These are phyloP conservation scores for Lycocerus yunnanus DNA, from an alignment of 2,888 invertebrate species.

Conservation along the genomic window DNA sequence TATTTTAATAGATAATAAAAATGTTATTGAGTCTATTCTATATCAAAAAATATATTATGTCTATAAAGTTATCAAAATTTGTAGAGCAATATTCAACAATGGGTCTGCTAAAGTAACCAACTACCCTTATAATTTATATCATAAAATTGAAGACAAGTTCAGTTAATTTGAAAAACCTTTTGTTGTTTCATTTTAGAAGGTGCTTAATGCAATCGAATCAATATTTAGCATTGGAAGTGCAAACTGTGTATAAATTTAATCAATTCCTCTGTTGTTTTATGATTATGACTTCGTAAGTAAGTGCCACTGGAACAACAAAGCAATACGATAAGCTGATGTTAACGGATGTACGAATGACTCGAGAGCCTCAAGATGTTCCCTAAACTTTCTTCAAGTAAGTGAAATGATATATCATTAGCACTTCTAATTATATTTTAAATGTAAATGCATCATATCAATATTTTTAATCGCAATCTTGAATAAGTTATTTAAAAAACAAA, in stretches of 20 bases:
- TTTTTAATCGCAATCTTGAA: too few relatives aligned
- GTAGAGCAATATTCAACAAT: neutral
- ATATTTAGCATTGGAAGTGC: neutral
- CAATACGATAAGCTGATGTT: constrained; percentile 27
- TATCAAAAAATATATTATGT: neutral
- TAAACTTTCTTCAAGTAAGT: neutral
- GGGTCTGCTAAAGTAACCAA: neutral
- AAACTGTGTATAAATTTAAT: neutral
- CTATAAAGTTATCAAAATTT: neutral
- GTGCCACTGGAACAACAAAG: constrained; percentile 23
- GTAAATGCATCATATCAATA: neutral
- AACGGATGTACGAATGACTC: constrained; percentile 22
- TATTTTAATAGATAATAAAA: too few relatives aligned
- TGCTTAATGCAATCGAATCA: neutral
- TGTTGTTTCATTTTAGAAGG: neutral
- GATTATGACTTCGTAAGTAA: constrained; percentile 18
- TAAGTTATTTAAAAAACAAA: too few relatives aligned
- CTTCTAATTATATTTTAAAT: neutral
- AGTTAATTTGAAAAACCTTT: neutral
- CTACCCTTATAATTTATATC: neutral
- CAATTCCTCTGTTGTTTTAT: neutral
- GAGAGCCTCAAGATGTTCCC: constrained; percentile 13
- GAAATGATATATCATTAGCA: neutral
- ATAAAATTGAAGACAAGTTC: neutral
- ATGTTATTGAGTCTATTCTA: too few relatives aligned